Conservation (phyloP, 2,113 vertebrate species). For the Eclectus roratus region DNA sequence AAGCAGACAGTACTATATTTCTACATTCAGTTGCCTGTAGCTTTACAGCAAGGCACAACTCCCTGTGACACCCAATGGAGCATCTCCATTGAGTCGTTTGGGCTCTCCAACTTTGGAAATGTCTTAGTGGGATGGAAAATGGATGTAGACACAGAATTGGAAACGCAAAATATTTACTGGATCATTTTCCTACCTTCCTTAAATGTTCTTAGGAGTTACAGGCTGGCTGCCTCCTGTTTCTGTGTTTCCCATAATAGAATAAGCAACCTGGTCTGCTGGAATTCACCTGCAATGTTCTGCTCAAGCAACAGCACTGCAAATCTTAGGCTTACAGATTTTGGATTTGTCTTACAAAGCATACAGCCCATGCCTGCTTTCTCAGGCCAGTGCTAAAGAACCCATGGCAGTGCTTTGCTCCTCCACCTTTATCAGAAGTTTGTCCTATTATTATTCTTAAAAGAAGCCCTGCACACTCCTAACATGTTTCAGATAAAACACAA, state of each 20-base stretch:
- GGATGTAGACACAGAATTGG: accelerated
- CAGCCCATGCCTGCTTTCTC: neutral
- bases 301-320: neutral
- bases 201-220: neutral
- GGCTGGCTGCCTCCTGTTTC: no score
- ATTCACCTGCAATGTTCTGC: neutral
- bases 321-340: neutral
- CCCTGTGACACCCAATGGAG: accelerated
- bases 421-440: neutral
- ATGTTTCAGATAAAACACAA: neutral
- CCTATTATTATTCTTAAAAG: neutral
- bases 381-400: accelerated
- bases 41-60: neutral
- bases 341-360: neutral
- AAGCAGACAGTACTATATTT: neutral
- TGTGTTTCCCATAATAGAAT: neutral
- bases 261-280: neutral
- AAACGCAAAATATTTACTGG: neutral
- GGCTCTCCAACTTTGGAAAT: neutral
- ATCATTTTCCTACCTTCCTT: no score
- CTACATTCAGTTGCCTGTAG: accelerated
- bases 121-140: neutral
- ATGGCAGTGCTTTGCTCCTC: accelerated
- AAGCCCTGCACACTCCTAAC: neutral
- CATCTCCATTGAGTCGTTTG: accelerated